phyloP scores from a whole-genome alignment of 2,888 invertebrate genomes.

The Microctonus aethiopoides region DNA sequence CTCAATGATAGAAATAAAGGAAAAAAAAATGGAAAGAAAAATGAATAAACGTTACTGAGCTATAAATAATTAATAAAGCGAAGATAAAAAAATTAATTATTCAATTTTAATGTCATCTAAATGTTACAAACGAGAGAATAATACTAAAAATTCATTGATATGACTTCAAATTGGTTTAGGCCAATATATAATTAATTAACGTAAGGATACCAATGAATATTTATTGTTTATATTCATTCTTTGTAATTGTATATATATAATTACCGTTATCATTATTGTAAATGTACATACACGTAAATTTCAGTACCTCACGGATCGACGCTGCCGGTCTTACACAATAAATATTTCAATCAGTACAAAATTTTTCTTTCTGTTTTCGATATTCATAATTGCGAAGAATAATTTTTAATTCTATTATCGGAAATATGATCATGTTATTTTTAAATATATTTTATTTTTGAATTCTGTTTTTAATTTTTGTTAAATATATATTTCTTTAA shows the following conservation, averaged over 20 bases:
- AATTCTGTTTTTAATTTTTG: too few relatives aligned
- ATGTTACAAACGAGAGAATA: slow-evolving; percentile 22
- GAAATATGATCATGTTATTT: too few relatives aligned
- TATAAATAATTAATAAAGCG: too few relatives aligned
- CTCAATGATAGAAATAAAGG: background rate
- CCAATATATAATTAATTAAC: slow-evolving; percentile 34
- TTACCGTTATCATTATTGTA: slow-evolving; percentile 59
- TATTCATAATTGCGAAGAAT: background rate
- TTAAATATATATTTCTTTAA: too few relatives aligned
- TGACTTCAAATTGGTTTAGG: slow-evolving; percentile 47
- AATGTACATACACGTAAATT: slow-evolving; percentile 63
- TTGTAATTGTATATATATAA: slow-evolving; percentile 65
- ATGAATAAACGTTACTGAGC: slow-evolving; percentile 19
- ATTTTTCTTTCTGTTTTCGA: background rate
- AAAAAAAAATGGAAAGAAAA: slow-evolving; percentile 19
- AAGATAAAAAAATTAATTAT: slow-evolving; percentile 18
- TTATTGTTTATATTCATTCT: slow-evolving; percentile 60
- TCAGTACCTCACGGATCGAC: slow-evolving; percentile 62
- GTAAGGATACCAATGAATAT: slow-evolving; percentile 38
- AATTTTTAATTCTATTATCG: background rate
- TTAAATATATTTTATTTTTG: too few relatives aligned
- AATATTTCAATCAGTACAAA: slow-evolving; percentile 42
- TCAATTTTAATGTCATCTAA: slow-evolving; percentile 24
- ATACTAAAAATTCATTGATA: slow-evolving; percentile 30
- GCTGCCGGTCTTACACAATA: slow-evolving; percentile 59